phyloP scores from a whole-genome alignment of 2,888 invertebrate genomes.

The Rotaria magnacalcarata region DNA sequence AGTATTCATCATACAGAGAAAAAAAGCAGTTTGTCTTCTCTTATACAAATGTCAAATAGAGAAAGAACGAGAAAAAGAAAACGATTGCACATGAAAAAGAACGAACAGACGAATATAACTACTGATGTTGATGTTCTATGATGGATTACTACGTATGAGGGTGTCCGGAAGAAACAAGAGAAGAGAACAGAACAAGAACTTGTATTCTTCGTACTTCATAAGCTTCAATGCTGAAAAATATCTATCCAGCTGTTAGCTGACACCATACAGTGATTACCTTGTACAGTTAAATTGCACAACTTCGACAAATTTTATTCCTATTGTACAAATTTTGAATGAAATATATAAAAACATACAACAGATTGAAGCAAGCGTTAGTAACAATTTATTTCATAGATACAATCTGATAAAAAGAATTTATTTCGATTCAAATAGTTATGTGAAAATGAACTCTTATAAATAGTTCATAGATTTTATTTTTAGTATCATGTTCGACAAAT shows the following conservation, averaged over 20 bases:
- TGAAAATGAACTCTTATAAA: too few species aligned
- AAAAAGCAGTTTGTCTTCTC: neutral
- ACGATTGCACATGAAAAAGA: neutral
- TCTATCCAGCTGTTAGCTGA: neutral
- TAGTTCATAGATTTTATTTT: too few species aligned
- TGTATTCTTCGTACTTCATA: neutral
- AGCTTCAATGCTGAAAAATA: neutral
- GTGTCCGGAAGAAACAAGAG: neutral
- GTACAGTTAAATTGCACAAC: too few species aligned
- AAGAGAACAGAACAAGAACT: neutral
- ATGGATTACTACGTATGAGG: neutral
- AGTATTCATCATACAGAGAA: neutral
- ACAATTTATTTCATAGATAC: too few species aligned
- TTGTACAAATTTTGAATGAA: too few species aligned
- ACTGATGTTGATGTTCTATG: neutral
- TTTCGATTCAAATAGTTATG: too few species aligned
- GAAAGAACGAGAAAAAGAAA: neutral
- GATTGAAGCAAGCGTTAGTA: too few species aligned
- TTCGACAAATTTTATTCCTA: too few species aligned
- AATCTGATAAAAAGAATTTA: too few species aligned
- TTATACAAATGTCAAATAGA: neutral
- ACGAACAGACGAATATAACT: too few species aligned
- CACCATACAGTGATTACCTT: neutral
- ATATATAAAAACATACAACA: too few species aligned
- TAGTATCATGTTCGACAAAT: too few species aligned